Base-by-base conservation (phyloP, 2,797 vertebrate genomes). In the Intellagama lesueurii region DNA sequence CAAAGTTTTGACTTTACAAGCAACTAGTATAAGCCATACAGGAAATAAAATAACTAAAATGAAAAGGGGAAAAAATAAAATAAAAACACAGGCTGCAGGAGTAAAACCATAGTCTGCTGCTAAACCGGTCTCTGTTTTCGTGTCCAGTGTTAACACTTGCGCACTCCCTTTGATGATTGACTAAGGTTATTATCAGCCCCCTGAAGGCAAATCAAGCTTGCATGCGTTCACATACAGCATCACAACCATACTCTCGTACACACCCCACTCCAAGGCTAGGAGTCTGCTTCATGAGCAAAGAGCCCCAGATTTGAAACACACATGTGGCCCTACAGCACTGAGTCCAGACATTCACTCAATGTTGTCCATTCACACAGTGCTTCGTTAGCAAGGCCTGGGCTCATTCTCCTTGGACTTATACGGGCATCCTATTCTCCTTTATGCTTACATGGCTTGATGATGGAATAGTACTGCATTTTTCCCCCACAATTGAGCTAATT, bases 101-200 rank as follows among this genome's bases (percentile, higher is more conserved):
- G 95, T 98, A 98, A 98, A 87, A 97, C 97, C 97, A 97, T 98
- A 98, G 97, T 98, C 97, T 97, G 97, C 98, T 98, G 97, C 98
- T 98, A 97, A 97, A 97, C 97, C 96, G 97, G 97, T 97, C 97
- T 97, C 85, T 94, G 96, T 97, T 97, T 97, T 96, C 96, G 95
- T 97, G 98, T 99, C 98, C 99, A 99, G 99, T 99, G 99, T 99
- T 97, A 98, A 98, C 98, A 98, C 98, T 97, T 93, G 85, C 81
- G 96, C 96, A 96, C 95, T 98, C 96, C 95, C 97, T 97, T 96
- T 97, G 97, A 97, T 98, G 97, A 98, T 97, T 96, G 95, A 91
- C 96, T 96, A 96, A 96, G 97, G 97, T 97, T 97, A 95, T 96
- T 95, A 97, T 97, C 97, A 97, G 98, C 98, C 98, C 97, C 97